These are phyloP conservation scores for Nesogale talazaci DNA, from an alignment of 2,113 vertebrate species.

Conservation along the genomic window DNA sequence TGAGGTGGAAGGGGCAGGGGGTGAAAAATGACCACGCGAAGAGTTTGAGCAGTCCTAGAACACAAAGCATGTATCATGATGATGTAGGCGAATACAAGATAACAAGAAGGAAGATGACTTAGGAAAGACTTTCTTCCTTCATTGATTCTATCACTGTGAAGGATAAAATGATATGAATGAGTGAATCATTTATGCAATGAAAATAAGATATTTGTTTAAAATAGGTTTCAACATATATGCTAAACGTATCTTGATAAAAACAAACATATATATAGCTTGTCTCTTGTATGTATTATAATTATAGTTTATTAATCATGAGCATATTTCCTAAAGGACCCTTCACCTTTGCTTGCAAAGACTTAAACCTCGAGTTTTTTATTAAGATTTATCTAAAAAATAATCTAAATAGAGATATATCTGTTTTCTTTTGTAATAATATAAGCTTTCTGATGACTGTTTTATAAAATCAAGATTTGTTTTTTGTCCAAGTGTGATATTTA, in stretches of 20 bases:
- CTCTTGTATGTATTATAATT: background rate
- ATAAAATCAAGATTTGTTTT: conserved; percentile 17
- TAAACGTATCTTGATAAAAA: background rate
- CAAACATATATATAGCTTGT: background rate
- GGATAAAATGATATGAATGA: background rate
- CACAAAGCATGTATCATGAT: background rate
- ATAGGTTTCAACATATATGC: background rate
- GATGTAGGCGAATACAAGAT: background rate
- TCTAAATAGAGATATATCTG: too few relatives aligned
- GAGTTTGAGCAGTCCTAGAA: background rate
- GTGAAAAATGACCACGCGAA: background rate
- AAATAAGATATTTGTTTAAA: background rate
- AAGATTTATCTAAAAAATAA: background rate
- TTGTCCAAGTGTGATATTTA: background rate
- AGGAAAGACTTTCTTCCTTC: background rate
- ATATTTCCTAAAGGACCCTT: conserved; percentile 7
- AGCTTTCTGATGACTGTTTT: background rate
- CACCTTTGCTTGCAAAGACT: background rate
- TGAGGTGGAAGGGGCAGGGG: too few relatives aligned
- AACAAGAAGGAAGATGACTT: background rate
- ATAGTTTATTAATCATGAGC: background rate
- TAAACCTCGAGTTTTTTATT: conserved; percentile 24
- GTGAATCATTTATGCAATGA: background rate
- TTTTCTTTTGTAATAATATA: background rate
- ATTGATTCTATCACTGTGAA: background rate